Conservation (phyloP, 2,113 vertebrate genomes). For the Nibea albiflora region DNA sequence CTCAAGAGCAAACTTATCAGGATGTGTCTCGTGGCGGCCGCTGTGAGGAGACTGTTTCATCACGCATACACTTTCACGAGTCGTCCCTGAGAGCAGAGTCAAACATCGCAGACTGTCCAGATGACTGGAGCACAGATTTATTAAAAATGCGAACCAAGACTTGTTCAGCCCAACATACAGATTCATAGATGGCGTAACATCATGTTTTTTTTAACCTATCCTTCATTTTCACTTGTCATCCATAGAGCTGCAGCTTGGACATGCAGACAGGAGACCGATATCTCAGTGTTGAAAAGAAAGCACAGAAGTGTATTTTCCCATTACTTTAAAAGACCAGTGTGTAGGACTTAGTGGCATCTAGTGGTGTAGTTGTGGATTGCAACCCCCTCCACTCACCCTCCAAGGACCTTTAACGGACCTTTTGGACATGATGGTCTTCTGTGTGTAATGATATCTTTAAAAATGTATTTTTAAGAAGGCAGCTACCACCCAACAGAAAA, state of each 20-base stretch:
- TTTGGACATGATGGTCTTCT: neutral
- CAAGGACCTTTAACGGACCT: no score
- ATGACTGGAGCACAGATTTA: neutral
- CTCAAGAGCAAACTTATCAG: neutral
- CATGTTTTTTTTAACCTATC: neutral
- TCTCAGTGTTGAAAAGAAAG: neutral
- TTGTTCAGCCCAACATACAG: neutral
- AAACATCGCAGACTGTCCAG: neutral
- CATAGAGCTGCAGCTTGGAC: neutral
- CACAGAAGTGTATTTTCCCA: neutral
- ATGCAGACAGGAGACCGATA: neutral
- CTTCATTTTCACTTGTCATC: neutral
- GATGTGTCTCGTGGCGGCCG: neutral
- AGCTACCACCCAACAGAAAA: neutral
- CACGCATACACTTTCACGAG: neutral
- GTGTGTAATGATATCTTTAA: neutral
- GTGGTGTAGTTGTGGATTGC: no score
- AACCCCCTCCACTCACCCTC: no score
- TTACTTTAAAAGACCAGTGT: neutral
- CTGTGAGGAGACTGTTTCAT: neutral
- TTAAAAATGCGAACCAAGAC: constrained; percentile 1
- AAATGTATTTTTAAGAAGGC: neutral
- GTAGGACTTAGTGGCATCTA: no score
- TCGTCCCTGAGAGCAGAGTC: neutral
- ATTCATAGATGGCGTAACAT: no score